phyloP scores from a whole-genome alignment of 2,888 invertebrate species.

The Habroteleia sp. region DNA sequence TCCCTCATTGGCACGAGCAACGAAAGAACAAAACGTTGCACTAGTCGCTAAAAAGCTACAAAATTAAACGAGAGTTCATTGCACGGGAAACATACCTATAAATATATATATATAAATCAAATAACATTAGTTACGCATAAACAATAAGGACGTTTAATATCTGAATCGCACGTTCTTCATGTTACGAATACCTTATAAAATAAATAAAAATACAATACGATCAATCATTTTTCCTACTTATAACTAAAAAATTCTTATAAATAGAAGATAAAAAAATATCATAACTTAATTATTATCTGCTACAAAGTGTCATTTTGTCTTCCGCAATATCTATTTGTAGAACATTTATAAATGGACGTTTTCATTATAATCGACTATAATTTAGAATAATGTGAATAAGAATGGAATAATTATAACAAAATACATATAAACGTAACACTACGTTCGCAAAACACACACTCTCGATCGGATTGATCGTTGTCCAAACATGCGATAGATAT shows the following conservation, averaged over 20 bases:
- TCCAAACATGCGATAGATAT: slow-evolving; percentile 15
- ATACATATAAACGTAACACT: slow-evolving; percentile 43
- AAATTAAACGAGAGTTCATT: slow-evolving; percentile 22
- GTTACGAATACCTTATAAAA: slow-evolving; percentile 12
- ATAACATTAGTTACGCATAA: slow-evolving; percentile 10
- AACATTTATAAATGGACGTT: slow-evolving; percentile 41
- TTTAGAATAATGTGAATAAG: slow-evolving; percentile 45
- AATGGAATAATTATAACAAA: slow-evolving; percentile 11
- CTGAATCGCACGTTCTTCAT: slow-evolving; percentile 3
- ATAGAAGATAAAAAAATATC: slow-evolving; percentile 14
- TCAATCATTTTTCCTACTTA: slow-evolving; percentile 23
- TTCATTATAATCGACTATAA: slow-evolving; percentile 25
- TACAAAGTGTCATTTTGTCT: slow-evolving; percentile 21
- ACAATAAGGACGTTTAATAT: slow-evolving; percentile 13
- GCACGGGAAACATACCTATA: slow-evolving; percentile 32
- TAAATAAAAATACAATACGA: slow-evolving; percentile 24
- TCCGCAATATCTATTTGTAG: slow-evolving; percentile 15
- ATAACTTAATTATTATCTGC: slow-evolving; percentile 7
- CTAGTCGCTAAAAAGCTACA: slow-evolving; percentile 8
- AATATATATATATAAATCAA: slow-evolving; percentile 16
- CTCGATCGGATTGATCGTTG: slow-evolving; percentile 20
- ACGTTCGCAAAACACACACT: slow-evolving; percentile 47
- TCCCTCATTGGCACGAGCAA: slow-evolving; percentile 11
- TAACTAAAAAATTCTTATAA: slow-evolving; percentile 1
- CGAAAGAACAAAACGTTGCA: slow-evolving; percentile 20